Base-by-base conservation (phyloP, 1,140 invertebrate species). In the Lerema accius region DNA sequence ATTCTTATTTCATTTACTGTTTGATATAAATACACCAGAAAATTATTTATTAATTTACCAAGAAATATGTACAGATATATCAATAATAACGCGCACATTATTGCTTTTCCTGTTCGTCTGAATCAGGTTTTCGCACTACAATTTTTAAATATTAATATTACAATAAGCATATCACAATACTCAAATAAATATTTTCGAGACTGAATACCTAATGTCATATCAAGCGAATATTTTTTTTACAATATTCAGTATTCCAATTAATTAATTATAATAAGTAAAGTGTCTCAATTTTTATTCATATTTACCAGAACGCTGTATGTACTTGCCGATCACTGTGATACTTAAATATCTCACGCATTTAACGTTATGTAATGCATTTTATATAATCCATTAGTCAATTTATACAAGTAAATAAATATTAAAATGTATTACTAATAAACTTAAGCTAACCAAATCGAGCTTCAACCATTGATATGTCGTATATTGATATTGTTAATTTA, bases 311-410 rank as follows among this genome's bases (percentile, higher is more conserved):
- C 63, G 71, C 76, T 81, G 71, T 80, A 74, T 71, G 62, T 70
- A 67, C 63, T 73, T 70, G 70, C 74, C 68, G 62, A 67, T 66
- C 67, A 71, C 78, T 81, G 76, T 81, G 76, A 77, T 81, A 80
- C 67, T n/a, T 68, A 69, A 70, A 55, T 68, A 81, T 65, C 40
- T 63, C 76, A 76, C 73, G 68, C 71, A 61, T 56, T 48, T 5
- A 63, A 59, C 51, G 48, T 65, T 59, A 58, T 35, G 11, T 58
- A 48, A 69, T 63, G 65, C 65, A 63, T 65, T 23, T 71, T 71
- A 63, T 66, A 65, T 59, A 58, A 62, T 55, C 26, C 65, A 67
- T 72, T 76, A 76, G 63, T 73, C 66, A 65, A 78, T 78, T 70
- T 69, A 63, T 66, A 69, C 23, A 59, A 66, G 39, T 63, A 60